These are phyloP conservation scores for Lacanobia wlatinum DNA, from an alignment of 2,888 invertebrate species.

Conservation along the genomic window DNA sequence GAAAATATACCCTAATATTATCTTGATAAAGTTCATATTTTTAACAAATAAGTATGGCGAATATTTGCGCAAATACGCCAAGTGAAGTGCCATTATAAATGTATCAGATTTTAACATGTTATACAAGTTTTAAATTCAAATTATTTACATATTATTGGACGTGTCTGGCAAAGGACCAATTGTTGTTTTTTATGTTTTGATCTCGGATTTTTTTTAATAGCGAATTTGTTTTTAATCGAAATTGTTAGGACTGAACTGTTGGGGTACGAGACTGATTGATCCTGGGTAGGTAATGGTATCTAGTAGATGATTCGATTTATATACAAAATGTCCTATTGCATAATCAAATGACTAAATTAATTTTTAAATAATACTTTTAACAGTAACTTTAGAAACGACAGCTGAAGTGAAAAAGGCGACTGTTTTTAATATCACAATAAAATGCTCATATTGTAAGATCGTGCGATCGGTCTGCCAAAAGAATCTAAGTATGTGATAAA, in stretches of 20 bases:
- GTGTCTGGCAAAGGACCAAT: conserved; percentile 74
- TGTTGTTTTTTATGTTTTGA: conserved; percentile 69
- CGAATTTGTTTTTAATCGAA: conserved; percentile 25
- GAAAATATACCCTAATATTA: too few species aligned
- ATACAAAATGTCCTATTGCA: conserved; percentile 37
- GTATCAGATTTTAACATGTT: conserved; percentile 74
- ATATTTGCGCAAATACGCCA: too few species aligned
- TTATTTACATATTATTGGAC: conserved; percentile 53
- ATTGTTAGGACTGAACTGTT: conserved; percentile 39
- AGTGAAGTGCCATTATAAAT: conserved; percentile 36
- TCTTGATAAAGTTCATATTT: too few species aligned
- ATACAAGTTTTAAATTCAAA: conserved; percentile 63
- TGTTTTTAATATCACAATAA: conserved; percentile 35
- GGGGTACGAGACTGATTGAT: conserved; percentile 62
- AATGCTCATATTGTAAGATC: conserved; percentile 59
- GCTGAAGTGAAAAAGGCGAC: conserved; percentile 27
- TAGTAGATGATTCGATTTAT: conserved; percentile 33
- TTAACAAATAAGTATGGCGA: too few species aligned
- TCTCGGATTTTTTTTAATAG: conserved; percentile 68
- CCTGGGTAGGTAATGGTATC: conserved; percentile 32
- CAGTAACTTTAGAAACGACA: conserved; percentile 35
- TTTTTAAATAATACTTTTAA: conserved; percentile 26
- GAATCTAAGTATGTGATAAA: conserved; percentile 61
- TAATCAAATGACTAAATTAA: conserved; percentile 21
- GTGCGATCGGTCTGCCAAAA: conserved; percentile 54